phyloP scores from a whole-genome alignment of 2,888 invertebrate species.

The Coelopa pilipes region DNA sequence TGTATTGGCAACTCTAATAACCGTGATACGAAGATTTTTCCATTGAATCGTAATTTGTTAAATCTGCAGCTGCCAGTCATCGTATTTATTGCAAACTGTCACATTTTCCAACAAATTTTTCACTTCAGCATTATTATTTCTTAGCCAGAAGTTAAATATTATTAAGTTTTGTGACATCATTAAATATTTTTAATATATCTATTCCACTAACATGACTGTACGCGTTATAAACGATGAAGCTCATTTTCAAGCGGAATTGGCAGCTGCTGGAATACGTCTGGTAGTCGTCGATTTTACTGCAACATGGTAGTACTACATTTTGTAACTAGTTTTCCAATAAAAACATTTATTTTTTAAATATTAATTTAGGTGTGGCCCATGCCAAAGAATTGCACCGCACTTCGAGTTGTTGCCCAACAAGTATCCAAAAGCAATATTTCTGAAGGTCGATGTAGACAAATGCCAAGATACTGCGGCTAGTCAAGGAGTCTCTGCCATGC shows the following conservation, averaged over 20 bases:
- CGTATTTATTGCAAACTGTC: slow-evolving; percentile 24
- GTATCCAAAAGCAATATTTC: slow-evolving; percentile 88
- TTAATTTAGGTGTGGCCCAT: slow-evolving; percentile 90
- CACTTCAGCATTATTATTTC: background rate
- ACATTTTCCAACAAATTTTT: background rate
- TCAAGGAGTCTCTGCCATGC: slow-evolving; percentile 96
- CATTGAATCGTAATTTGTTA: background rate
- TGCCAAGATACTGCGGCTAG: slow-evolving; percentile 88
- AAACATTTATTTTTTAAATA: background rate
- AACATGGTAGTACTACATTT: too few species aligned
- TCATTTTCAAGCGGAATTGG: slow-evolving; percentile 86
- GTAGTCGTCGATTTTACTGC: slow-evolving; percentile 97
- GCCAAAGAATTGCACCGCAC: slow-evolving; percentile 91
- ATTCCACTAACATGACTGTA: slow-evolving; percentile 57
- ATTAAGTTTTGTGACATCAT: background rate
- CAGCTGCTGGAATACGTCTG: slow-evolving; percentile 85
- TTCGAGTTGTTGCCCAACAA: slow-evolving; percentile 89
- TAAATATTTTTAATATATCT: background rate
- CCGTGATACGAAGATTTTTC: background rate
- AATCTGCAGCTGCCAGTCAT: slow-evolving; percentile 30
- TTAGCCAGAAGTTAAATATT: background rate
- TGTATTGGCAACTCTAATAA: too few species aligned
- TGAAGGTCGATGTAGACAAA: slow-evolving; percentile 91
- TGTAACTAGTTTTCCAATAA: slow-evolving; percentile 2
- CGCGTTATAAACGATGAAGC: slow-evolving; percentile 68